phyloP scores from a whole-genome alignment of 2,797 vertebrate genomes.

The Thripadectes ignobilis region DNA sequence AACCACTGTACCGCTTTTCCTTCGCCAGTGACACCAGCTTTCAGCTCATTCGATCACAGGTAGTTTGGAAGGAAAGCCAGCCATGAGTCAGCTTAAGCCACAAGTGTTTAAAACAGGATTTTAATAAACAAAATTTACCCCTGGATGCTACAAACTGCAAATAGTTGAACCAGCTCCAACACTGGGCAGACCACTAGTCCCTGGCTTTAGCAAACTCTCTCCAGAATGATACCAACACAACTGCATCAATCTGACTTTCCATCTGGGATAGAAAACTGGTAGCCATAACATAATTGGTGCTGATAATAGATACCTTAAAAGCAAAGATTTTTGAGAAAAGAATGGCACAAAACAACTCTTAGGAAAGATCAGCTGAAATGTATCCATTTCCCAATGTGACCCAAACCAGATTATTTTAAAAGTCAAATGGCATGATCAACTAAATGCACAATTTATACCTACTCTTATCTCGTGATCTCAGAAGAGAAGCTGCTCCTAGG shows the following conservation, averaged over 20 bases:
- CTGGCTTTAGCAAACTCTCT: neutral
- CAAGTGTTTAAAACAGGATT: neutral
- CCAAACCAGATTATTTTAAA: slow-evolving; percentile 1
- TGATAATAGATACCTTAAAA: neutral
- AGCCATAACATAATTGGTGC: neutral
- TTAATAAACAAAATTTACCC: neutral
- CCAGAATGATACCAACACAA: neutral
- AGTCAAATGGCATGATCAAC: slow-evolving; percentile 11
- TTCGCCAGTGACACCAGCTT: neutral
- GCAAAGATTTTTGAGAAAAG: neutral
- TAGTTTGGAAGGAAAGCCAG: neutral
- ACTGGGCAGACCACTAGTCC: fast-evolving
- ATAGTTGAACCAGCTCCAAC: neutral
- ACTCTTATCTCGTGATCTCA: slow-evolving; percentile 32
- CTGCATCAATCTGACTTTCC: neutral
- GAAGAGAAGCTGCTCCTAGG: slow-evolving; percentile 13
- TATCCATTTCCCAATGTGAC: neutral
- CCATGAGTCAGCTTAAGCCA: neutral
- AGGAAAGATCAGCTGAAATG: neutral
- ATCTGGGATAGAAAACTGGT: neutral
- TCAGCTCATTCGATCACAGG: neutral
- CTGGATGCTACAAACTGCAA: fast-evolving
- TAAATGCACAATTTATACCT: slow-evolving; percentile 37
- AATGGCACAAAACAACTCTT: neutral
- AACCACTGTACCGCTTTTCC: neutral